phyloP scores from a whole-genome alignment of 2,888 invertebrate genomes.

The Patella ulyssiponensis region DNA sequence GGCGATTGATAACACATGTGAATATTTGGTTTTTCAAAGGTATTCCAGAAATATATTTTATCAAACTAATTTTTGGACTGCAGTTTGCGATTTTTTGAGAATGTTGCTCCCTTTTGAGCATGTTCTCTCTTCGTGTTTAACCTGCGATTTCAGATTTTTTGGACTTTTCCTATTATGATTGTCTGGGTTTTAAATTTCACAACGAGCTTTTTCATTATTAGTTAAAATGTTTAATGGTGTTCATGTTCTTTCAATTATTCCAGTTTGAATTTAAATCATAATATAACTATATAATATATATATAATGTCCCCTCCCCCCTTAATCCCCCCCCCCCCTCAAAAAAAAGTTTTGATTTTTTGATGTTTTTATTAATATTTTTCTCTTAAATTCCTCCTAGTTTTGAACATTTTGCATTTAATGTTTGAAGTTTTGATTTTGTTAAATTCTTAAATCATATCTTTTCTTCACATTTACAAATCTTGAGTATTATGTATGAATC shows the following conservation, averaged over 20 bases:
- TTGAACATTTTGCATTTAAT: constrained; percentile 39
- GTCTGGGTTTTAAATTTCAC: constrained; percentile 62
- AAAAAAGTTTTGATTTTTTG: constrained; percentile 30
- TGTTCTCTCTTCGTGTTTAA: constrained; percentile 22
- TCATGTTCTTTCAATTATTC: constrained; percentile 55
- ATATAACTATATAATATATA: constrained; percentile 9
- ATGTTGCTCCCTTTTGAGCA: constrained; percentile 69
- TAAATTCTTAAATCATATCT: constrained; percentile 11
- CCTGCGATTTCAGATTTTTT: neutral
- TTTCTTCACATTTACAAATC: constrained; percentile 10
- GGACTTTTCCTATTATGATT: constrained; percentile 43
- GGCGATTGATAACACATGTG: constrained; percentile 28
- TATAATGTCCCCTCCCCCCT: constrained; percentile 21
- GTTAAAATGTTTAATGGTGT: constrained; percentile 50
- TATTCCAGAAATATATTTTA: constrained; percentile 53
- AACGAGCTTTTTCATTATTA: constrained; percentile 56
- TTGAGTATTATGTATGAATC: constrained; percentile 5
- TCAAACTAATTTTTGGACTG: constrained; percentile 44
- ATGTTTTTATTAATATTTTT: constrained; percentile 14
- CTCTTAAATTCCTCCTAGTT: constrained; percentile 15
- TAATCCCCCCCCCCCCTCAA: constrained; percentile 3
- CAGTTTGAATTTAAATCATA: constrained; percentile 39
- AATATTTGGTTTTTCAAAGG: constrained; percentile 47
- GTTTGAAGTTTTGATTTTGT: constrained; percentile 24
- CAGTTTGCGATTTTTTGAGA: constrained; percentile 41